phyloP scores from a whole-genome alignment of 2,888 invertebrate genomes.

The Antheraea assamensis region DNA sequence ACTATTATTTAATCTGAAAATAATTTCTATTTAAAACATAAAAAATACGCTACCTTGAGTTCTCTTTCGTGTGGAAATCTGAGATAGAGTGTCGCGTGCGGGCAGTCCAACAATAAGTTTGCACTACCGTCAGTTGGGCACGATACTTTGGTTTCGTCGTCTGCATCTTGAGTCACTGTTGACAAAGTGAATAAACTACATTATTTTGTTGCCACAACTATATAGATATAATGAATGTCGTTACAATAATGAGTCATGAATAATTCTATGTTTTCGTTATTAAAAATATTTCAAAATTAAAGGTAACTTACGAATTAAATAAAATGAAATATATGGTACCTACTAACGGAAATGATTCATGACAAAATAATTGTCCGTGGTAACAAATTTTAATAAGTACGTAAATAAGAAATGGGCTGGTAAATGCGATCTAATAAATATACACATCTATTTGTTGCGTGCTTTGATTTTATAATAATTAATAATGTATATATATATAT shows the following conservation, averaged over 20 bases:
- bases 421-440: background rate
- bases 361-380: too few relatives aligned
- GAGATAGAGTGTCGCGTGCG: slow-evolving; percentile 85
- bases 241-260: background rate
- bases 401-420: too few relatives aligned
- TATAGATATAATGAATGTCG: background rate
- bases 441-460: background rate
- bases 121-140: slow-evolving; percentile 84
- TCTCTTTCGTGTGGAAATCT: slow-evolving; percentile 87
- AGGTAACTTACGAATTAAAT: too few relatives aligned
- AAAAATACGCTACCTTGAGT: slow-evolving; percentile 78
- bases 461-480: background rate
- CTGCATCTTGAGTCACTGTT: slow-evolving; percentile 85
- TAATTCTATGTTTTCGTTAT: too few relatives aligned
- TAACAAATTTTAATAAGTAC: too few relatives aligned
- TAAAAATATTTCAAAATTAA: too few relatives aligned
- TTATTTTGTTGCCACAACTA: background rate
- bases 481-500: background rate
- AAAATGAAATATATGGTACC: too few relatives aligned
- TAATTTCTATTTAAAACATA: background rate
- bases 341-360: too few relatives aligned
- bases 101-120: slow-evolving; percentile 86
- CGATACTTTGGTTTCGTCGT: slow-evolving; percentile 75
- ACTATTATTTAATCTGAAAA: background rate
- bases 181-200: slow-evolving; percentile 24